These are phyloP conservation scores for Ictidomys tridecemlineatus DNA, from an alignment of 2,113 vertebrate species.

Conservation along the genomic window DNA sequence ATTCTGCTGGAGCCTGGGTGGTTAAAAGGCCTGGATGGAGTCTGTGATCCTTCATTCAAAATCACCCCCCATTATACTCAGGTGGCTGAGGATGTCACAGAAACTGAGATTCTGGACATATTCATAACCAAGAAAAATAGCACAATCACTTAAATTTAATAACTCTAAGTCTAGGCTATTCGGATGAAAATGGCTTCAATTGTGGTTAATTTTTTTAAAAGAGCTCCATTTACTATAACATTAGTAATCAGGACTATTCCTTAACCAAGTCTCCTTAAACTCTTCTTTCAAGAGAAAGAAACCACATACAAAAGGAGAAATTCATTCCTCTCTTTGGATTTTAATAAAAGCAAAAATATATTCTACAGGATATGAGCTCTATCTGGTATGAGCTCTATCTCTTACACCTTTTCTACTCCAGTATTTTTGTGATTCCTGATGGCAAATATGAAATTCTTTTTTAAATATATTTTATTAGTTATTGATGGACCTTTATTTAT, in stretches of 20 bases:
- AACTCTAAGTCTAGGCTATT: constrained; percentile 48
- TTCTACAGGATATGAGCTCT: background rate
- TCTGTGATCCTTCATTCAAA: constrained; percentile 42
- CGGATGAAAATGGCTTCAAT: constrained; percentile 51
- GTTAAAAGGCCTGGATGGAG: background rate
- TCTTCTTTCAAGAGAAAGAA: constrained; percentile 37
- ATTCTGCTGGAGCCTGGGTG: background rate
- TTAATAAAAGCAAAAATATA: constrained; percentile 58
- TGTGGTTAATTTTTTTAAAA: constrained; percentile 60
- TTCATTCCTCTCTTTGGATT: constrained; percentile 25
- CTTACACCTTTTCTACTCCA: background rate
- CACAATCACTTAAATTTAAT: constrained; percentile 41
- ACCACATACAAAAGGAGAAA: constrained; percentile 41
- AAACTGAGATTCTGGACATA: constrained; percentile 53
- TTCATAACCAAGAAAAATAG: constrained; percentile 44
- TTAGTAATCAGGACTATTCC: constrained; percentile 30
- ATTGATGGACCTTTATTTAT: no score
- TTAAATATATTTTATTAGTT: no score
- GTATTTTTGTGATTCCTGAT: constrained; percentile 22
- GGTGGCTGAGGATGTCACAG: constrained; percentile 3
- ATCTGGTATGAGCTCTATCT: background rate
- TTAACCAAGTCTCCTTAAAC: constrained; percentile 11
- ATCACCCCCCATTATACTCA: background rate
- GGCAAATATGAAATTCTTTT: constrained; percentile 33
- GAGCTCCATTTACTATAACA: constrained; percentile 17